Conservation (phyloP, 1,140 invertebrate genomes). For the Zophobas atratus region DNA sequence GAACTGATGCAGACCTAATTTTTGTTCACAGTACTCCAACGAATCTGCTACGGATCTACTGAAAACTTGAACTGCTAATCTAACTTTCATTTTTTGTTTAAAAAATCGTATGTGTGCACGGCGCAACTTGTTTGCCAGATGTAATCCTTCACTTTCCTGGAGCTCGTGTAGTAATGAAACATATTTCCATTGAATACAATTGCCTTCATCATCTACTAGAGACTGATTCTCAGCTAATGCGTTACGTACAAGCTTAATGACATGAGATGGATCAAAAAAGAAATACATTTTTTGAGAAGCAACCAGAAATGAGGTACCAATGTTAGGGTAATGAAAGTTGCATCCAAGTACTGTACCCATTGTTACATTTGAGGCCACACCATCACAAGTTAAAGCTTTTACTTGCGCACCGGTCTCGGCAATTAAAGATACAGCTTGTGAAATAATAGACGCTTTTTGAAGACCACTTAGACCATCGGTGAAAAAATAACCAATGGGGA, state of each 20-base stretch:
- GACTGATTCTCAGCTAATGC: constrained; percentile 20
- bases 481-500: constrained; percentile 65
- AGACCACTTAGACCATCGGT: constrained; percentile 53
- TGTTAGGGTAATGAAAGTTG: background rate
- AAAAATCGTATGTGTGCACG: constrained; percentile 53
- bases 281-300: background rate
- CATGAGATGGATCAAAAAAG: constrained; percentile 15
- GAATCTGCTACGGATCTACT: constrained; percentile 54
- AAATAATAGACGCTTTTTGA: constrained; percentile 57
- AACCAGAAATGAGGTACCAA: background rate
- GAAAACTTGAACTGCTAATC: constrained; percentile 56
- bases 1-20: constrained; percentile 53
- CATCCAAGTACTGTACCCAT: constrained; percentile 50
- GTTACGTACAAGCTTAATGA: constrained; percentile 10
- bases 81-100: constrained; percentile 60
- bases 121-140: constrained; percentile 56
- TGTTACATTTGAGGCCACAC: constrained; percentile 56
- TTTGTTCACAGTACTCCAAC: constrained; percentile 48
- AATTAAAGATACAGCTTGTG: constrained; percentile 60
- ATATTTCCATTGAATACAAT: constrained; percentile 55
- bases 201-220: constrained; percentile 44
- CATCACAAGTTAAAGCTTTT: constrained; percentile 56
- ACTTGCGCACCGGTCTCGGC: constrained; percentile 57
- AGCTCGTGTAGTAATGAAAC: constrained; percentile 51
- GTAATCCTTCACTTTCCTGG: constrained; percentile 53